Base-by-base conservation (phyloP, 1,140 invertebrate genomes). In the Galendromus occidentalis region DNA sequence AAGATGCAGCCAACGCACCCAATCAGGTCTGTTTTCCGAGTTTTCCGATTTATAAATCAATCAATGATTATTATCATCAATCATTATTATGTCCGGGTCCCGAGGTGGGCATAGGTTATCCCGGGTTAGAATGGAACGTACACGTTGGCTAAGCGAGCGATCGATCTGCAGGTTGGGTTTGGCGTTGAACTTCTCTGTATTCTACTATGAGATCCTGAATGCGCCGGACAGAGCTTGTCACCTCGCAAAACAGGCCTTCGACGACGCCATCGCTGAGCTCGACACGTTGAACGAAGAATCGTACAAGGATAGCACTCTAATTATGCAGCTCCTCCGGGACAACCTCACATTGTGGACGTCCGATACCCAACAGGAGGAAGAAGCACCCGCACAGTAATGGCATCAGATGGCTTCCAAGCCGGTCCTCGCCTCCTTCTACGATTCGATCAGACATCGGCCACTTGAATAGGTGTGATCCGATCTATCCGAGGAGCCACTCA, bases 321-420 rank as follows among this genome's bases (percentile, higher is more conserved):
- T 97, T 76, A 97, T 97, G 93, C 93, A 97, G 81, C 84, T 97
- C 73, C 83, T 97, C 76, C 83, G 93, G 79, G 93, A 97, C 81
- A 97, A 97, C 81, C 85, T 97, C 69, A 96, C 92, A 72, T 84
- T 97, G 70, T 97, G 93, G 93, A 96, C 92, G 72, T 91, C 90
- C 71, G 92, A 97, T 80, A 91, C 92, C 85, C 87, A 91, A 79
- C 86, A 82, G 75, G 87, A 90, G 47, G 71, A 70, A 70, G 69
- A 72, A 64, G 67, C 51, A 25, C 51, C 51, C 51, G 51, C 51
- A 25, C 51, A 59, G 51, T 59, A 59, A 33, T n/a, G n/a, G 9
- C 33, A 39, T 39, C 33, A 9, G 9, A 39, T 39, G 33, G 9
- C 33, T 39, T 39, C 33, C 33, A 39, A 6, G 33, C 33, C 9